These are phyloP conservation scores for Darevskia nairensis DNA, from an alignment of 2,797 vertebrate genomes.

Conservation along the genomic window DNA sequence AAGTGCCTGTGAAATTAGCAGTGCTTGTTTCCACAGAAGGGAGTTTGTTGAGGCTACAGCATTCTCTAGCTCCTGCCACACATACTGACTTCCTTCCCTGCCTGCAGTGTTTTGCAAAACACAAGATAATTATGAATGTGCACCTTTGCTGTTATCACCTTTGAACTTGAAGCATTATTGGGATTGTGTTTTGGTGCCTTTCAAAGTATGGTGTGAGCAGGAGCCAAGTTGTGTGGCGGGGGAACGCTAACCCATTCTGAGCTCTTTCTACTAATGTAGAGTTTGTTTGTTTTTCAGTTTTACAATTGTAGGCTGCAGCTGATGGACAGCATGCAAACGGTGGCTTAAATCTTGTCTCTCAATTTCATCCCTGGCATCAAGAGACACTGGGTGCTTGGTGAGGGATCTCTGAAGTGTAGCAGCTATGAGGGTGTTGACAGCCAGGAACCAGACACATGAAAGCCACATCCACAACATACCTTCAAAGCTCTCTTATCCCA, in stretches of 20 bases:
- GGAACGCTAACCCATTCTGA: not conserved
- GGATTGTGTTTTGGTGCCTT: not conserved
- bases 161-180: not conserved
- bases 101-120: not conserved
- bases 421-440: too few relatives aligned
- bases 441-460: too few relatives aligned
- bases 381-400: not conserved
- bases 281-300: not conserved
- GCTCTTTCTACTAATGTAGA: conserved; percentile 15
- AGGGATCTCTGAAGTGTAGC: not conserved
- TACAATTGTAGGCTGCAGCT: not conserved
- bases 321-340: conserved; percentile 25
- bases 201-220: conserved; percentile 2
- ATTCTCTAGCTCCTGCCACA: not conserved
- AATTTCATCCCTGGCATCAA: not conserved
- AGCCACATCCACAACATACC: too few relatives aligned
- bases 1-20: not conserved
- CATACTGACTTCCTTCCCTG: not conserved
- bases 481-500: too few relatives aligned
- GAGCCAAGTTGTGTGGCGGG: not conserved
- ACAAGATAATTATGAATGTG: conserved; percentile 19
- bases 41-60: not conserved
- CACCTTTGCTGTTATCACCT: not conserved
- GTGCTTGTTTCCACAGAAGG: not conserved
- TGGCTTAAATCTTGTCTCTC: not conserved